Conservation (phyloP, 2,797 vertebrate species). For the Acrossocheilus wenchowensis region DNA sequence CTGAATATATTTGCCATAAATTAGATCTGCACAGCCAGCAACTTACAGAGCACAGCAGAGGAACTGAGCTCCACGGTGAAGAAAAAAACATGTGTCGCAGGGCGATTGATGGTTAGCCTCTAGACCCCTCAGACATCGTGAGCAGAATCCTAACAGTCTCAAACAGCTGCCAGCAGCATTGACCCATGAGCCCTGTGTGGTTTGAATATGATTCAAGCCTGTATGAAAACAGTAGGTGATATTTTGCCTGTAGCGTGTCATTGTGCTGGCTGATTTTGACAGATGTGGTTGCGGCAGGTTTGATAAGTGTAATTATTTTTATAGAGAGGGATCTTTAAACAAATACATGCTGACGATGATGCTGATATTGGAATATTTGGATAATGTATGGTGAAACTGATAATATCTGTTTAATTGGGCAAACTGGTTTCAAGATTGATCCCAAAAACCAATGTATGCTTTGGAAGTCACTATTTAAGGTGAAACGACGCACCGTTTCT, state of each 20-base stretch:
- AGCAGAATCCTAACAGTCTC: constrained; percentile 46
- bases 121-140: constrained; percentile 49
- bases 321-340: background rate
- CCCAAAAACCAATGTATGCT: background rate
- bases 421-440: background rate
- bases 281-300: background rate
- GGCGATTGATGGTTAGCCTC: constrained; percentile 55
- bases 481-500: background rate
- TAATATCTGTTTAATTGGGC: background rate
- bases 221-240: background rate
- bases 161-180: constrained; percentile 35
- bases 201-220: constrained; percentile 30
- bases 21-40: constrained; percentile 50
- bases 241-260: constrained; percentile 15
- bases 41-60: constrained; percentile 42
- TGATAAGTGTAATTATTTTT: constrained; percentile 33
- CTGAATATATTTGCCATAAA: constrained; percentile 56
- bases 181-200: constrained; percentile 23
- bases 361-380: background rate
- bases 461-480: background rate
- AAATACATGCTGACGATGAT: constrained; percentile 6
- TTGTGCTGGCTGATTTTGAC: background rate
- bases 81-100: constrained; percentile 41
- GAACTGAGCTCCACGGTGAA: constrained; percentile 32
- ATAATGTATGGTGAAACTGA: background rate